phyloP scores from a whole-genome alignment of 2,888 invertebrate species.

The Aporophyla nigra region DNA sequence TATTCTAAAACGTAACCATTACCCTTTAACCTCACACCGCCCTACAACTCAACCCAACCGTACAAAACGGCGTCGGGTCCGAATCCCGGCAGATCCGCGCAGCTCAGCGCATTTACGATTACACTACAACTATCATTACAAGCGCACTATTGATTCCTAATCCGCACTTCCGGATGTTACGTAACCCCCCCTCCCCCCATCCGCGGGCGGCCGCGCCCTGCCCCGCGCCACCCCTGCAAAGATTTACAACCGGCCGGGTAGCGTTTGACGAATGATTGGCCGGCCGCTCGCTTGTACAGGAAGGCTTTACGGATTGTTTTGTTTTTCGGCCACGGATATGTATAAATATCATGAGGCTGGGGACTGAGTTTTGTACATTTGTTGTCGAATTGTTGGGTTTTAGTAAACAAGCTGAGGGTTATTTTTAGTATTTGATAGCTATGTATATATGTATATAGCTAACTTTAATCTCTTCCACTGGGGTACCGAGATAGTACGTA shows the following conservation, averaged over 20 bases:
- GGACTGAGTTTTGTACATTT: constrained; percentile 48
- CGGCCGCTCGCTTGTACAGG: constrained; percentile 81
- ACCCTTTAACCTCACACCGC: constrained; percentile 3
- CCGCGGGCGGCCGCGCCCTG: constrained; percentile 64
- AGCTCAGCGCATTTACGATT: constrained; percentile 87
- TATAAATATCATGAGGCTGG: constrained; percentile 62
- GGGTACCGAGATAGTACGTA: neutral
- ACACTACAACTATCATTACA: constrained; percentile 90
- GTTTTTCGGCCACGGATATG: constrained; percentile 75
- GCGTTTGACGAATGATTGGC: constrained; percentile 89
- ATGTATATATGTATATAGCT: neutral
- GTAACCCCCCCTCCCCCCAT: constrained; percentile 78
- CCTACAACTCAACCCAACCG: constrained; percentile 23
- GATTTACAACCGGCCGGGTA: constrained; percentile 86
- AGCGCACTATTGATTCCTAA: constrained; percentile 91
- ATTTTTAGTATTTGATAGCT: constrained; percentile 12
- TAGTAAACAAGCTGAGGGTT: constrained; percentile 37
- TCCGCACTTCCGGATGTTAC: constrained; percentile 91
- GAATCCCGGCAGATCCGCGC: constrained; percentile 73
- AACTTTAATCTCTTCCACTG: neutral
- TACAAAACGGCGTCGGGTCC: constrained; percentile 29
- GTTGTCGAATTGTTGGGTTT: constrained; percentile 39
- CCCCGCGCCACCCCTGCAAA: constrained; percentile 74
- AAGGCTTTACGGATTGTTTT: constrained; percentile 81
- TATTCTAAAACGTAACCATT: constrained; percentile 7